Conservation (phyloP, 2,113 vertebrate species). For the Gorsachius goisagi region DNA sequence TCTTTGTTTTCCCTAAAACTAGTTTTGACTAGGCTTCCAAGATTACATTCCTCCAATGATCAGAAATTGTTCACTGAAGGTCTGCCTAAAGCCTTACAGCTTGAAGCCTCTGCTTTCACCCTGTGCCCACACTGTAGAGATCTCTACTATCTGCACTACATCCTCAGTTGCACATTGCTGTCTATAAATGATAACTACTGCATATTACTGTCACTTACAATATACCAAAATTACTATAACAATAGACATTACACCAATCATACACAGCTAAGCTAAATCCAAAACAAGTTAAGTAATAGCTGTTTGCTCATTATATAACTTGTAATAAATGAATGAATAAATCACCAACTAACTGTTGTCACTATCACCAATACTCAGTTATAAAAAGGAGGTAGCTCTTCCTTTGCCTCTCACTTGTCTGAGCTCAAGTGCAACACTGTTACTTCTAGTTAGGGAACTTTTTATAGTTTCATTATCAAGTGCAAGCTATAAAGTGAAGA, state of each 20-base stretch:
- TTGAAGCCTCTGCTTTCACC: not conserved
- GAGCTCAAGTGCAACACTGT: not conserved
- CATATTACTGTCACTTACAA: not conserved
- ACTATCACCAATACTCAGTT: not conserved
- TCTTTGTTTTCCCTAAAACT: not conserved
- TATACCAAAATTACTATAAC: not conserved
- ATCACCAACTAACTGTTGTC: not conserved
- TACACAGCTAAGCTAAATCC: not conserved
- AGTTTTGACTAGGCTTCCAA: not conserved
- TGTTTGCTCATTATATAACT: not conserved
- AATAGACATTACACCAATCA: not conserved
- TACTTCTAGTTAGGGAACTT: not conserved
- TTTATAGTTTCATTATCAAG: not conserved
- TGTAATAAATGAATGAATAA: not conserved
- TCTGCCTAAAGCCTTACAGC: not conserved
- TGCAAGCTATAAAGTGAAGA: not conserved
- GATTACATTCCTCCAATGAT: not conserved
- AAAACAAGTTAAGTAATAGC: not conserved
- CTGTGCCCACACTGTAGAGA: not conserved
- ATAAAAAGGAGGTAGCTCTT: not conserved
- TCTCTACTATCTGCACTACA: not conserved
- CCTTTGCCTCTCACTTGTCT: not conserved
- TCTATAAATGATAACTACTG: not conserved
- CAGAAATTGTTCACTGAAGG: not conserved
- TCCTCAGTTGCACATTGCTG: not conserved